phyloP scores from a whole-genome alignment of 2,888 invertebrate species.

The Galerucella calmariensis region DNA sequence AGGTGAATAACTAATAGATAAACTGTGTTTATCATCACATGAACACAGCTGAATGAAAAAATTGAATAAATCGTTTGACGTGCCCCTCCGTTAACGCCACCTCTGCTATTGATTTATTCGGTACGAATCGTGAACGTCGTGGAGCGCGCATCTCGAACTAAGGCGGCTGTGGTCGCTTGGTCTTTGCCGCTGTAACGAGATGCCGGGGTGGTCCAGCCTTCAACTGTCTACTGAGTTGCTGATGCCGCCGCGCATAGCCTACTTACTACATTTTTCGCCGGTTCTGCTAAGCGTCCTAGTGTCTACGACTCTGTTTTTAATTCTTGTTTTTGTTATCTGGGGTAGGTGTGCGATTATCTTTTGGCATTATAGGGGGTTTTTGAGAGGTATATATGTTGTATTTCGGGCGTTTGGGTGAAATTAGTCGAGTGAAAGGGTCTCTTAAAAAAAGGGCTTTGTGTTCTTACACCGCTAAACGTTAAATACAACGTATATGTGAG shows the following conservation, averaged over 20 bases:
- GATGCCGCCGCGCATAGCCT: conserved; percentile 25
- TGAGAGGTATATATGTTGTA: not conserved
- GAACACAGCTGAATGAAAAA: not conserved
- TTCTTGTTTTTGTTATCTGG: conserved; percentile 14
- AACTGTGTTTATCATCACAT: not conserved
- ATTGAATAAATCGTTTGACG: not conserved
- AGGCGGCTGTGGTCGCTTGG: conserved; percentile 46
- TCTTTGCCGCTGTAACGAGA: conserved; percentile 60
- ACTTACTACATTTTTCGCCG: conserved; percentile 25
- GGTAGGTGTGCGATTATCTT: conserved; percentile 8
- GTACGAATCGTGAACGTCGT: conserved; percentile 54
- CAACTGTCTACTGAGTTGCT: conserved; percentile 55
- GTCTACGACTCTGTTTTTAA: conserved; percentile 15
- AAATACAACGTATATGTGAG: not conserved
- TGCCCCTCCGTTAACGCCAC: conserved; percentile 19
- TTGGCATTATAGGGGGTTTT: conserved; percentile 3
- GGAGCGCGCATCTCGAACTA: conserved; percentile 51
- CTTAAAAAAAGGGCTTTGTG: not conserved
- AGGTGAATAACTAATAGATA: not conserved
- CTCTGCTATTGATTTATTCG: conserved; percentile 54
- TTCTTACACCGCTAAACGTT: not conserved
- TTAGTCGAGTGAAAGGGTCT: not conserved
- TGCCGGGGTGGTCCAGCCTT: conserved; percentile 63
- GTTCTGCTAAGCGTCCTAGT: conserved; percentile 22
- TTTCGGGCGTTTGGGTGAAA: not conserved